Evolutionary conservation across 2,113 vertebrate species (phyloP), one percentile per base, ranked within the genome.

Genomic region (Platichthys flesus): DNA sequence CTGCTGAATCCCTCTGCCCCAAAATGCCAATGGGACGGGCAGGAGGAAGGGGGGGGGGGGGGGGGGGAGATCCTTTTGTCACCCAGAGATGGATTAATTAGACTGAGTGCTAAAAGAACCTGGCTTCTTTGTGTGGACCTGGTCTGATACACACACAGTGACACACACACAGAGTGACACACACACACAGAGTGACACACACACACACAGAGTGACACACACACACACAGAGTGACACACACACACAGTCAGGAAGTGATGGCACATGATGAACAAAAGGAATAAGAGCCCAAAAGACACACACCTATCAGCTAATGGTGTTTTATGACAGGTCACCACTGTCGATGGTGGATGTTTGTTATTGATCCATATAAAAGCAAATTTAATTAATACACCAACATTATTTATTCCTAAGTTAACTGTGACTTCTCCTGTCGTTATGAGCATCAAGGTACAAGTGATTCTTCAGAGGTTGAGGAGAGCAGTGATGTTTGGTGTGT

Each of bases 11-110:
- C 63, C 85, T 85, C 74, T 88, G 71, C 89, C 87, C 91, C 85
- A 91, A 93, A 89, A 94, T 91, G 89, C 85, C 89, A 91, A 89
- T 83, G 90, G 88, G 90, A 92, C 65, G 51, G 85, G 71, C 71
- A 68, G 40, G 63, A 79, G 79, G 80, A 76, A 76, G 80, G 72
- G 68, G 62, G 61, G 37, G 40, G n/a, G 14, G 6, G 62, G 61
- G 37, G 40, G n/a, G 14, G 31, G 35, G n/a, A 12, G 60, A 47
- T 79, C 79, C 88, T 78, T 90, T 92, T 87, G 86, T 90, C 84
- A 84, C 76, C 20, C n/a, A 78, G 85, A 82, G 86, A 82, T 87
- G 85, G 88, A 92, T 92, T 93, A 91, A 92, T 93, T 93, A 93
- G 81, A 87, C 66, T 88, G 82, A 90, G 84, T 89, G 90, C 78